These are phyloP conservation scores for Neocrepidodera transversa DNA, from an alignment of 2,888 invertebrate genomes.

Conservation along the genomic window DNA sequence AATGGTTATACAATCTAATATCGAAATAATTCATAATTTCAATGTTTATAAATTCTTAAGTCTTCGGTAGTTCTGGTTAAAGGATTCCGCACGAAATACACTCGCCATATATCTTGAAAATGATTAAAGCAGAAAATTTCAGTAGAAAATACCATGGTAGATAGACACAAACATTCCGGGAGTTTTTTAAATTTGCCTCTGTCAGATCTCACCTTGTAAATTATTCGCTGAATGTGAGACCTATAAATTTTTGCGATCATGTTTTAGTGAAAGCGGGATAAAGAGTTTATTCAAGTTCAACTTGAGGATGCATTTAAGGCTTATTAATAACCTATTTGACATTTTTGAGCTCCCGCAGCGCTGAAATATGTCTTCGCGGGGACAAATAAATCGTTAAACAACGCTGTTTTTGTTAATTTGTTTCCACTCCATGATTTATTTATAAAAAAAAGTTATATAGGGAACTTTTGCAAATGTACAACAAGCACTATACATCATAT, in stretches of 20 bases:
- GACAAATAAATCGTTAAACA: constrained; percentile 21
- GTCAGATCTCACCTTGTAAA: constrained; percentile 61
- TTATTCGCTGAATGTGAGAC: constrained; percentile 56
- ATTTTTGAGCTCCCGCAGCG: constrained; percentile 52
- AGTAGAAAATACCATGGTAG: constrained; percentile 53
- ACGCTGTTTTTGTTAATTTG: constrained; percentile 13
- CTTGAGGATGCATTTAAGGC: constrained; percentile 49
- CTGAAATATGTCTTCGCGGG: constrained; percentile 49
- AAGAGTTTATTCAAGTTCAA: constrained; percentile 43
- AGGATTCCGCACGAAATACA: constrained; percentile 13
- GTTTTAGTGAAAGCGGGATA: constrained; percentile 52
- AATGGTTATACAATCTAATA: too few relatives aligned
- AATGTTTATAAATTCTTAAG: background rate
- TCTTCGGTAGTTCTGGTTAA: background rate
- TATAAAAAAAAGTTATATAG: too few relatives aligned
- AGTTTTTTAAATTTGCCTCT: constrained; percentile 59
- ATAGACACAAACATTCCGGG: constrained; percentile 57
- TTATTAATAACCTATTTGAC: constrained; percentile 54
- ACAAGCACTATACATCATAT: too few relatives aligned
- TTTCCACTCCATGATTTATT: too few relatives aligned
- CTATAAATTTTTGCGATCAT: constrained; percentile 59
- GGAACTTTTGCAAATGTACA: too few relatives aligned
- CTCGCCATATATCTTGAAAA: constrained; percentile 44
- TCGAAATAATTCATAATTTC: too few relatives aligned
- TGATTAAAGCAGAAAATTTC: constrained; percentile 49